These are phyloP conservation scores for Chydorus sphaericus DNA, from an alignment of 2,888 invertebrate species.

Conservation along the genomic window DNA sequence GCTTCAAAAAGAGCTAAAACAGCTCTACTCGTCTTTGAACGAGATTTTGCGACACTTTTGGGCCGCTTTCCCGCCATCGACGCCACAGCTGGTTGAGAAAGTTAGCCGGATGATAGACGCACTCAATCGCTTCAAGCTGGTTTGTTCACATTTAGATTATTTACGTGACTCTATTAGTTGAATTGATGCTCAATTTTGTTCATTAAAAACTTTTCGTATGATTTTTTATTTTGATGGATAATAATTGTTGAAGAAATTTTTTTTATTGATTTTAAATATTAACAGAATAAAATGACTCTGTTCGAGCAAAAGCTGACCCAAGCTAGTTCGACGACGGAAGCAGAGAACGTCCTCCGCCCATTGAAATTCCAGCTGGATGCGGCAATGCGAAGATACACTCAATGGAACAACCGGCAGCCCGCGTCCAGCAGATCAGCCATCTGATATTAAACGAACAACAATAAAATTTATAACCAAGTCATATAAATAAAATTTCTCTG, in stretches of 20 bases:
- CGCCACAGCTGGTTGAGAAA: constrained; percentile 56
- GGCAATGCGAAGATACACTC: constrained; percentile 9
- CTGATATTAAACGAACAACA: no score
- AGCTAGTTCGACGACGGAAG: constrained; percentile 8
- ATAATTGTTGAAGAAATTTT: neutral
- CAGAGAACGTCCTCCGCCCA: constrained; percentile 5
- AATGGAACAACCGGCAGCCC: constrained; percentile 8
- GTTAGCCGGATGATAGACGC: constrained; percentile 80
- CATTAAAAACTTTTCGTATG: no score
- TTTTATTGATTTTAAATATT: neutral
- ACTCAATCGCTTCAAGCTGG: constrained; percentile 59
- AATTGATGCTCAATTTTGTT: no score
- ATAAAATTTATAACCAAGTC: no score
- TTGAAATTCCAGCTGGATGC: constrained; percentile 11
- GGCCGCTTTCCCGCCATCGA: constrained; percentile 73
- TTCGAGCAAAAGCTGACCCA: constrained; percentile 7
- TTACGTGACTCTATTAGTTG: no score
- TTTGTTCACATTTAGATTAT: no score
- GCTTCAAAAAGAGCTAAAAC: constrained; percentile 66
- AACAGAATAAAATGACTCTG: constrained; percentile 4
- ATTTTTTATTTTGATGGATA: neutral
- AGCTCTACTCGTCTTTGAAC: constrained; percentile 68
- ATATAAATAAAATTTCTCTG: no score
- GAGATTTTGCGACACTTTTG: constrained; percentile 90
- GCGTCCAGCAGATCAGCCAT: no score